Base-by-base conservation (phyloP, 2,113 vertebrate genomes). In the Amphiprion percula region DNA sequence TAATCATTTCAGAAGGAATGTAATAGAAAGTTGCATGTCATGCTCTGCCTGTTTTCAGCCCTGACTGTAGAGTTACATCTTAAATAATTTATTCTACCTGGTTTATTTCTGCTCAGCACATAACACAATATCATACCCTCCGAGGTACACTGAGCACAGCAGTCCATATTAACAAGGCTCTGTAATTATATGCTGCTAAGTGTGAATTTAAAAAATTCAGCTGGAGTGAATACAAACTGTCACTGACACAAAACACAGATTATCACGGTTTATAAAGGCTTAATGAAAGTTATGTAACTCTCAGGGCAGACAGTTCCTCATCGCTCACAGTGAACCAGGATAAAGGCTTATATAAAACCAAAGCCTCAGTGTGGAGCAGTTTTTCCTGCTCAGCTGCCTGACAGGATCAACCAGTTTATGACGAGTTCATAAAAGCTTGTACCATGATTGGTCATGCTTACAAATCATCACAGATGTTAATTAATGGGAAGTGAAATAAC, bases 281-380 rank as follows among this genome's bases (percentile, higher is more conserved):
- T 81, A 81, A 71, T 77, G 28, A 17, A 73, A 37, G 62, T 91
- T 74, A 79, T 49, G 16, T 72, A 90, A 87, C 49, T 53, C 4
- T 5, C 1, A 0, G 4, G 26, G 60, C 54, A 64, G 73, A 71
- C 49, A 26, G 15, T 28, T 33, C 16, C n/a, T 68, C 46, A 74
- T 71, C 71, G 67, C 33, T 74, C 74, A 47, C 30, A 33, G 8
- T 44, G 28, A 78, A 64, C 60, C 49, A 68, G 58, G 74, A 87
- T 88, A 17, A 82, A 68, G 78, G 62, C 33, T 87, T 82, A 71
- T 62, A 26, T 76, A 74, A 85, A 66, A 16, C 10, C n/a, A 59
- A 55, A 80, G 61, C 41, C 28, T 47, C 23, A 6, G 10, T 12
- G 10, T 5, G 61, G 26, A 9, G 14, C 19, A 28, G 8, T 5